These are phyloP conservation scores for Jordanella pulchra DNA, from an alignment of 2,797 vertebrate species.

Conservation along the genomic window DNA sequence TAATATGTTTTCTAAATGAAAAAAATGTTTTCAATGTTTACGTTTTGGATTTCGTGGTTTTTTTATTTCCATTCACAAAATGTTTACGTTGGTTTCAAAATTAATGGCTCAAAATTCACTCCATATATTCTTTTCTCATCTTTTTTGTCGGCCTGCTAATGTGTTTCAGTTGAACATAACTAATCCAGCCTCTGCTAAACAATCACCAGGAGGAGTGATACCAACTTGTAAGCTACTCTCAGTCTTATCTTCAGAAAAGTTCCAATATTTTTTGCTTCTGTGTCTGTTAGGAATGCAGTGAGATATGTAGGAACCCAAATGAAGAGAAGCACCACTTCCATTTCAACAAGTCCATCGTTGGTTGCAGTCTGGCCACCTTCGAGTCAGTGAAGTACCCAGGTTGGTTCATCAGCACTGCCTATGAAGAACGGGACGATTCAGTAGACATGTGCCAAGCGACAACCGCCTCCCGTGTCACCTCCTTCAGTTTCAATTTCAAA, in stretches of 20 bases:
- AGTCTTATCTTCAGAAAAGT: too few species aligned
- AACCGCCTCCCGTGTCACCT: fast-evolving
- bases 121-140: background rate
- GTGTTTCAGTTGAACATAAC: background rate
- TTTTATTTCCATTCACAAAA: too few species aligned
- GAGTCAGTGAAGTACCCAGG: constrained; percentile 58
- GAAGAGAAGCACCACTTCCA: constrained; percentile 56
- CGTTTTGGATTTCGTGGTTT: too few species aligned
- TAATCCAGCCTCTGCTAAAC: background rate
- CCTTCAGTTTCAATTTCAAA: constrained; percentile 21
- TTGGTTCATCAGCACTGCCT: constrained; percentile 72
- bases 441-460: constrained; percentile 52
- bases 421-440: background rate
- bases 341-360: constrained; percentile 41
- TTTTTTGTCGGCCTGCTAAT: background rate
- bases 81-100: too few species aligned
- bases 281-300: constrained; percentile 36
- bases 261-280: background rate
- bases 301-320: background rate
- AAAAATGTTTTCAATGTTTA: too few species aligned
- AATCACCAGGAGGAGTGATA: background rate
- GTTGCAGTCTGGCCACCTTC: constrained; percentile 15
- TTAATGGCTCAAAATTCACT: too few species aligned
- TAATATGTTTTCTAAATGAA: too few species aligned
- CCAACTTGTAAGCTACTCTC: background rate